These are phyloP conservation scores for Epinephelus fuscoguttatus DNA, from an alignment of 2,113 vertebrate species.

Conservation along the genomic window DNA sequence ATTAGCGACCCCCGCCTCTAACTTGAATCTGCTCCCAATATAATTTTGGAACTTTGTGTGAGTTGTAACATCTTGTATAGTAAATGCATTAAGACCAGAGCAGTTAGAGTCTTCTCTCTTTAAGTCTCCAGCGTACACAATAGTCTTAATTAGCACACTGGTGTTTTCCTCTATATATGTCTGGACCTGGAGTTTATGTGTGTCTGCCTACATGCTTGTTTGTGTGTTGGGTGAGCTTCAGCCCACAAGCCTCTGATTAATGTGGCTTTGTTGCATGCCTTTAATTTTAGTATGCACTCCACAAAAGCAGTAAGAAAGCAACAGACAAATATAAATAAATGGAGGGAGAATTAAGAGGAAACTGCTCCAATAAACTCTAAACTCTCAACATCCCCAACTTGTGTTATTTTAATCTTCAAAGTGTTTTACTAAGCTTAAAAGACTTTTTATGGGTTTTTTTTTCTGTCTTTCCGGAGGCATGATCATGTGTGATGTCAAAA, in stretches of 20 bases:
- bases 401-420: constrained; percentile 35
- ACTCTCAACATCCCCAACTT: constrained; percentile 24
- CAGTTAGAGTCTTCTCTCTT: constrained; percentile 1
- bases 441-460: constrained; percentile 2
- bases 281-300: constrained; percentile 5
- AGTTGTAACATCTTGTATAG: background rate
- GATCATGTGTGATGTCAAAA: constrained; percentile 23
- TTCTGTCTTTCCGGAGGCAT: constrained; percentile 8
- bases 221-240: constrained; percentile 18
- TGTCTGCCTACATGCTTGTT: constrained; percentile 11
- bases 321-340: constrained; percentile 11
- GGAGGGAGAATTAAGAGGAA: background rate
- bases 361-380: background rate
- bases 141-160: constrained; percentile 44
- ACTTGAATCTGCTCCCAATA: background rate
- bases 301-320: constrained; percentile 15
- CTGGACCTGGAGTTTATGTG: constrained; percentile 25
- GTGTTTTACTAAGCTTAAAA: constrained; percentile 38
- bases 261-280: constrained; percentile 40
- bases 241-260: constrained; percentile 14
- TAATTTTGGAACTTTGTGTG: background rate
- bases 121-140: constrained; percentile 26
- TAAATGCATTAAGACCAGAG: constrained; percentile 9
- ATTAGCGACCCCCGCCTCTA: no score
- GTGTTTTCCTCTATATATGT: constrained; percentile 43